Base-by-base conservation (phyloP, 2,888 invertebrate species). In the Cataglyphis livida region DNA sequence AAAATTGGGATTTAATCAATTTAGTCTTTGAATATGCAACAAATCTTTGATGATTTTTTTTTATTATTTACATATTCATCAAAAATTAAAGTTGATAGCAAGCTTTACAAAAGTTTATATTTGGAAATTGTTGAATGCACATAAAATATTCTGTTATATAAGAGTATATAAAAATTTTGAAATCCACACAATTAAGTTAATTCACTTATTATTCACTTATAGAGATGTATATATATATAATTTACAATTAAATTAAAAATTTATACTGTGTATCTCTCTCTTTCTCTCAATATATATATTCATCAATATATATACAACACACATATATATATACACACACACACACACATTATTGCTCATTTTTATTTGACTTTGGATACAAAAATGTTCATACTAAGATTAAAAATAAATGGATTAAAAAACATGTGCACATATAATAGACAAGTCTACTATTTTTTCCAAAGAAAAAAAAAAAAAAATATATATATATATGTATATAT, bases 221-320 rank as follows among this genome's bases (percentile, higher is more conserved):
- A 59, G 12, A 7, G 41, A 68, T 71, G n/a, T 9, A 79, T 32
- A 79, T 18, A 48, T 66, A 41, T 28, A 35, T 59, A 44, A 79
- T 38, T 70, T 78, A 71, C 9, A 61, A 32, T 68, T 68, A 66
- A n/a, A 68, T 76, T 76, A 76, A 75, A 51, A 68, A 12, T 75
- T 35, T 54, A 76, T 41, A 68, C 54, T 48, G 3, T 38, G 59
- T 35, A 7, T 9, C 10, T 51, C 48, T 44, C 15, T 12, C 12
- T 44, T 15, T 44, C 44, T 44, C 35, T 32, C 32, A 32, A 32
- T 32, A 32, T 32, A 32, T 6, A 32, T 6, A 32, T 0, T 6
- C 32, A 28, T 28, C 1, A 28, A 32, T 6, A 32, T 6, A 32
- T 6, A 32, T 6, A 32, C 32, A 32, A 32, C 32, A 32, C 6